Evolutionary conservation across 1,140 invertebrate genomes (phyloP), one percentile per base, ranked within the genome.

Genomic region (Papilio machaon): DNA sequence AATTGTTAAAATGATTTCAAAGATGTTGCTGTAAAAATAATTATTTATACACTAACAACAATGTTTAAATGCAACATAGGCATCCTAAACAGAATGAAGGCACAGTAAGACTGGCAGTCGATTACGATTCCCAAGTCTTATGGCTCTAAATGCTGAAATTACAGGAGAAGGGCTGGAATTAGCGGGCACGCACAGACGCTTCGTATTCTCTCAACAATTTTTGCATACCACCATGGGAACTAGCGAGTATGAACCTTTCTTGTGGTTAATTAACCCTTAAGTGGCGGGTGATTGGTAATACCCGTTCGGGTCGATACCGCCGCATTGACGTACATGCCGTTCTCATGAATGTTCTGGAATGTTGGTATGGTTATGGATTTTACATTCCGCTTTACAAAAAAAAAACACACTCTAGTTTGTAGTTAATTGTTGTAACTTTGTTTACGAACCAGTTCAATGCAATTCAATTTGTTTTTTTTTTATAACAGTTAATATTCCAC

Each of bases 151-250:
- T 88, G 89, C 87, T 88, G 83, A 90, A 89, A 90, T 89, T 89
- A 86, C 87, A 64, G 73, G 82, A 84, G 77, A 82, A 80, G 81
- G 80, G 67, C 82, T 81, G 82, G 84, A 87, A 91, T 91, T 90
- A 91, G 85, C 86, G 83, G 82, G 82, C 91, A 92, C 89, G 91
- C 91, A 91, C 84, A 82, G 80, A 78, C 80, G 87, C 77, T 79
- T 67, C 77, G 86, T 89, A 90, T 90, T 89, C 88, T 91, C 89
- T 89, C 90, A 91, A 92, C 90, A 92, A 92, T 92, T 92, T 92
- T 89, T 92, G 90, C 91, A 91, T 92, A 89, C 91, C 91, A 79
- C 83, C 88, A 82, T 92, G 91, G 88, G 91, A 92, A 92, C 89
- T 91, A 90, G 82, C 82, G 83, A 88, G 82, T 82, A 60, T 80